These are phyloP conservation scores for Micrastur ruficollis DNA, from an alignment of 2,797 vertebrate species.

Conservation along the genomic window DNA sequence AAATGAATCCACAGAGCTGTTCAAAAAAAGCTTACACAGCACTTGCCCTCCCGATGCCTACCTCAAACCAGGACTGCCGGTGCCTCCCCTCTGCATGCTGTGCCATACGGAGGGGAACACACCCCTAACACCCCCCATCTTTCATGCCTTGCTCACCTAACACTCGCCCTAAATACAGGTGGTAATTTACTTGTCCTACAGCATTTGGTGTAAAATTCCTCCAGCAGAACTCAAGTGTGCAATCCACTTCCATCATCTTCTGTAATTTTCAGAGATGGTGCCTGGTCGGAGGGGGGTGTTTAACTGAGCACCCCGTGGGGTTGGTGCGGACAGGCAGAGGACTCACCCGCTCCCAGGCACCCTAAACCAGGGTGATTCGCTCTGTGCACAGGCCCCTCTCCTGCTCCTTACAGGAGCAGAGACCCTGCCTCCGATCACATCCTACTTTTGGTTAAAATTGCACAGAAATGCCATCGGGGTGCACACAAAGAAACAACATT, in stretches of 20 bases:
- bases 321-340: accelerated
- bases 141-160: background rate
- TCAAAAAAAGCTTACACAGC: background rate
- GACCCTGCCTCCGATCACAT: accelerated
- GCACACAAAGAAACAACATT: background rate
- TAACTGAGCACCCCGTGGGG: accelerated
- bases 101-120: background rate
- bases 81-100: background rate
- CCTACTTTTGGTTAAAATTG: background rate
- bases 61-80: background rate
- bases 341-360: background rate
- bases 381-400: background rate
- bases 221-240: background rate
- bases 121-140: accelerated
- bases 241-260: background rate
- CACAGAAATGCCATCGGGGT: background rate
- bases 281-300: background rate
- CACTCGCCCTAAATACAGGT: background rate
- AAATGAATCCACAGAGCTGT: background rate
- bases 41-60: background rate
- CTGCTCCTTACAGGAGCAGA: background rate
- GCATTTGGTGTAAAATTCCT: background rate
- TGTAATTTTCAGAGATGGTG: background rate
- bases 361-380: background rate
- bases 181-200: background rate